phyloP scores from a whole-genome alignment of 2,797 vertebrate genomes.

The Dallia pectoralis region DNA sequence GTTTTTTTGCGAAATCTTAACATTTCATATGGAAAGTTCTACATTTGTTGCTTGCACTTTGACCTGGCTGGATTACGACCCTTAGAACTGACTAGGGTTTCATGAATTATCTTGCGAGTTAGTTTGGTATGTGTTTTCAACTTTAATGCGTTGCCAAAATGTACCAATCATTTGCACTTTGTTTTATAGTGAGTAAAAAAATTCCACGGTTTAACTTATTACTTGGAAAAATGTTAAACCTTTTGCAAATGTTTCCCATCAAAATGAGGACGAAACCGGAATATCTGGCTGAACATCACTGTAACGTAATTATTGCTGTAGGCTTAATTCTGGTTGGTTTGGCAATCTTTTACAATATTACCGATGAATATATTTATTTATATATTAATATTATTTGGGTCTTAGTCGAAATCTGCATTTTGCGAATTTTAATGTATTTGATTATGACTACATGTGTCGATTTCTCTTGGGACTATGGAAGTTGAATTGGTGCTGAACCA shows the following conservation, averaged over 20 bases:
- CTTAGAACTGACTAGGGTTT: conserved; percentile 32
- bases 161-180: neutral
- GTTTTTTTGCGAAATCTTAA: neutral
- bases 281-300: neutral
- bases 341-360: neutral
- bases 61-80: conserved; percentile 56
- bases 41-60: conserved; percentile 42
- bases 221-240: neutral
- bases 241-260: neutral
- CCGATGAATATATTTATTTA: neutral
- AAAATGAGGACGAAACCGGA: neutral
- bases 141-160: neutral
- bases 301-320: neutral
- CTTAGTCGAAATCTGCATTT: neutral
- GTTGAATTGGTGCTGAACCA: neutral
- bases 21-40: conserved; percentile 17
- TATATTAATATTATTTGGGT: neutral
- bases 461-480: neutral
- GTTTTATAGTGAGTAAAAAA: neutral
- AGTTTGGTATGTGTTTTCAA: neutral
- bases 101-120: conserved; percentile 4
- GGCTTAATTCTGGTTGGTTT: neutral
- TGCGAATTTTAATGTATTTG: neutral
- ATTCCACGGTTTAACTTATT: neutral
- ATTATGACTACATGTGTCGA: neutral